A percentile compares a stretch with the other conserved stretches of the same genome.
These are phyloP conservation scores for Halocynthia aurantium DNA, from an alignment of 23 tunicate species.

Conservation along the genomic window DNA sequence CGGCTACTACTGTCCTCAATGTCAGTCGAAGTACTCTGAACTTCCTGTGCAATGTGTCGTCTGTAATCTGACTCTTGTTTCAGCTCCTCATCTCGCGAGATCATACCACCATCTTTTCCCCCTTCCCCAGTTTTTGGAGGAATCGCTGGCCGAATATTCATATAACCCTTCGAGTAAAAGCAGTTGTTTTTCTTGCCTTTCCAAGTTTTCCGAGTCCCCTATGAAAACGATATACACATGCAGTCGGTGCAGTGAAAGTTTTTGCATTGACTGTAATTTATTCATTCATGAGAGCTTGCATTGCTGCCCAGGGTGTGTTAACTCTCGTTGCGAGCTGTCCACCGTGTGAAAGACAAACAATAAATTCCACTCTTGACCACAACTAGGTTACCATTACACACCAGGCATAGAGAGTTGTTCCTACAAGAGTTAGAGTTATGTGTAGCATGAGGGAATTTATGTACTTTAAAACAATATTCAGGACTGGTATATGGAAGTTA, in stretches of 20 bases:
- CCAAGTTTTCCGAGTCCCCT: slow-evolving; percentile 1
- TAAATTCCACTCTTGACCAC: too few species aligned
- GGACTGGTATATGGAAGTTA: too few species aligned
- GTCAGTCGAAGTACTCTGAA: slow-evolving; percentile 75
- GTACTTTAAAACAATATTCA: too few species aligned
- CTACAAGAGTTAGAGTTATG: too few species aligned
- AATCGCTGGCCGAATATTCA: neutral
- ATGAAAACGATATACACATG: slow-evolving; percentile 47
- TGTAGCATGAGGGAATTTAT: too few species aligned
- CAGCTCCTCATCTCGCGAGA: slow-evolving; percentile 96
- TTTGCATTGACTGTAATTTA: slow-evolving; percentile 81
- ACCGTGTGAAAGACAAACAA: neutral
- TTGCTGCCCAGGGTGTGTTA: slow-evolving; percentile 93
- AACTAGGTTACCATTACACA: too few species aligned
- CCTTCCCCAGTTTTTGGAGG: slow-evolving; percentile 50
- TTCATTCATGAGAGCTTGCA: slow-evolving; percentile 85
- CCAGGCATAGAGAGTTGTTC: too few species aligned
- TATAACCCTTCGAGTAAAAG: neutral
- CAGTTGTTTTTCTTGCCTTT: slow-evolving; percentile 55
- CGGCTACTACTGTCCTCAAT: slow-evolving; percentile 92
- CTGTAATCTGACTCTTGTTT: slow-evolving; percentile 81
- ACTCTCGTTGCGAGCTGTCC: slow-evolving; percentile 52
- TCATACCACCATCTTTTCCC: slow-evolving; percentile 97
- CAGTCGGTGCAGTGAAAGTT: slow-evolving; percentile 27
- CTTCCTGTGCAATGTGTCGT: slow-evolving; percentile 85